These are phyloP conservation scores for Crenichthys baileyi DNA, from an alignment of 2,797 vertebrate genomes.

Conservation along the genomic window DNA sequence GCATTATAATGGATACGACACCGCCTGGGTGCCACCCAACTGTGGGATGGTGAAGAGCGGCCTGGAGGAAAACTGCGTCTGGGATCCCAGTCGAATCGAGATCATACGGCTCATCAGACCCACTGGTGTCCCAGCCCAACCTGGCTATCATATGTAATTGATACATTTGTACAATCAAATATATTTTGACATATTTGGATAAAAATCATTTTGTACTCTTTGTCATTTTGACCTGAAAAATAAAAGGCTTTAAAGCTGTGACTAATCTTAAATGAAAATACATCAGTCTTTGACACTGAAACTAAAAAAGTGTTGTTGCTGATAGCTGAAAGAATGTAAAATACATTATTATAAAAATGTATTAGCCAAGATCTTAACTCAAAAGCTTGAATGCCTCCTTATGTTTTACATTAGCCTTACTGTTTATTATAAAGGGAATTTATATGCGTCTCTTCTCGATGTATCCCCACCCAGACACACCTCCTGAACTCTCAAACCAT, in stretches of 20 bases:
- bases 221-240: background rate
- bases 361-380: too few relatives aligned
- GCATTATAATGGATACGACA: conserved; percentile 35
- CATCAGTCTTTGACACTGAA: background rate
- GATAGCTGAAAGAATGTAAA: too few relatives aligned
- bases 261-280: background rate
- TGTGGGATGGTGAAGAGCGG: conserved; percentile 61
- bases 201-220: background rate
- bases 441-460: too few relatives aligned
- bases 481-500: too few relatives aligned
- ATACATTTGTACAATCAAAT: background rate
- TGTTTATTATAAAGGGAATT: too few relatives aligned
- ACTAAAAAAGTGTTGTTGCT: too few relatives aligned
- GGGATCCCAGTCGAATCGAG: conserved; percentile 50
- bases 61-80: conserved; percentile 73
- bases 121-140: too few relatives aligned
- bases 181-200: background rate
- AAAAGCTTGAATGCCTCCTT: too few relatives aligned
- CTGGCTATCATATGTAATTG: background rate
- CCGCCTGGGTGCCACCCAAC: conserved; percentile 71
- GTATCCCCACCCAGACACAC: too few relatives aligned
- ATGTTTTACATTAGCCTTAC: too few relatives aligned
- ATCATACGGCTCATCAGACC: rapidly evolving
- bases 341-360: too few relatives aligned
- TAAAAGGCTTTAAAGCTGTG: background rate